Evolutionary conservation across 1,140 invertebrate genomes (phyloP).

Genomic region (Muscidifurax raptorellus): DNA sequence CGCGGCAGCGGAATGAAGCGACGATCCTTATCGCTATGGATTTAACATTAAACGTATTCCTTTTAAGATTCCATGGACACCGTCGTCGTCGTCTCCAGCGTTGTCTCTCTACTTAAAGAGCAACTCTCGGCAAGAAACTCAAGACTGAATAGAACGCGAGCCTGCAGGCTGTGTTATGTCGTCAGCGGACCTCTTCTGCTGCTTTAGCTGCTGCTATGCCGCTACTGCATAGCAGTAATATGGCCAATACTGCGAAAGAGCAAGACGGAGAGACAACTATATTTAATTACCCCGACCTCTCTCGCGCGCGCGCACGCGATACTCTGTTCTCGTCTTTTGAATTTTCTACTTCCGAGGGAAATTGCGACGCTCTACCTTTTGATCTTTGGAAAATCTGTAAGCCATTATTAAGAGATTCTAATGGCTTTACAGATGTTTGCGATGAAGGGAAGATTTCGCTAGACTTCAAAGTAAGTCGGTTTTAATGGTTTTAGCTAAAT

Average conservation of each 20-base stretch:
- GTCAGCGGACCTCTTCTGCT: background rate
- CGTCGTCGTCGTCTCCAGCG: background rate
- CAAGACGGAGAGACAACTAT: background rate
- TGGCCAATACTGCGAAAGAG: slow-evolving; percentile 6
- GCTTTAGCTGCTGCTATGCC: background rate
- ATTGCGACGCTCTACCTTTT: background rate
- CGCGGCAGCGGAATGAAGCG: slow-evolving; percentile 58
- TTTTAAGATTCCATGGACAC: slow-evolving; percentile 63
- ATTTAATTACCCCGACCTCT: slow-evolving; percentile 12
- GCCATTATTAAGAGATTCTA: slow-evolving; percentile 2
- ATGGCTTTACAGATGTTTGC: background rate
- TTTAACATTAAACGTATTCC: slow-evolving; percentile 69
- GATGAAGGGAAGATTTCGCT: background rate
- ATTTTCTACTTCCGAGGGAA: slow-evolving; percentile 1
- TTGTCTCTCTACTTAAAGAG: slow-evolving; percentile 28
- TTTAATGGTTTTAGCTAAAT: background rate
- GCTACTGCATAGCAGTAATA: background rate
- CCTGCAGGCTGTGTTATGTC: slow-evolving; percentile 6
- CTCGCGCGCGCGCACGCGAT: background rate
- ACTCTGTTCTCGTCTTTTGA: background rate
- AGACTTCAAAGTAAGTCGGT: background rate
- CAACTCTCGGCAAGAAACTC: background rate
- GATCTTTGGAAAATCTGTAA: background rate
- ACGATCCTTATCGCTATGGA: slow-evolving; percentile 59
- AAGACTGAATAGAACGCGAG: background rate